Base-by-base conservation (phyloP, 2,797 vertebrate genomes). In the Peromyscus attwateri region DNA sequence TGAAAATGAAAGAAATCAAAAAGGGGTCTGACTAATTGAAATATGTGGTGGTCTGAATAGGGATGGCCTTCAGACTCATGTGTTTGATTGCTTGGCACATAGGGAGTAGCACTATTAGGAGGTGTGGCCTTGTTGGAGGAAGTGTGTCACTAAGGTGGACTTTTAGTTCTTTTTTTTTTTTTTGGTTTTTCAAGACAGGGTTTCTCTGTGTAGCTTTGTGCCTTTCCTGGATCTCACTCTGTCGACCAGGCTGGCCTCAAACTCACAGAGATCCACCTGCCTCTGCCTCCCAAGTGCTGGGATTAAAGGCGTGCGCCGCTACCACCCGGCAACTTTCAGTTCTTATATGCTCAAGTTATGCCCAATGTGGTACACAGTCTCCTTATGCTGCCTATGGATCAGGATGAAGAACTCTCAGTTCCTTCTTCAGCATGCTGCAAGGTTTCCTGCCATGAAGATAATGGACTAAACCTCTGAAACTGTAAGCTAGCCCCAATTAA, bases 1-100 rank as follows among this genome's bases (percentile, higher is more conserved):
- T 66, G 83, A 89, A 84, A 94, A 25, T 60, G 87, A 83, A 43
- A 13, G 17, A 92, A 87, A 43, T 43, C 14, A 92, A 96, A 92
- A 57, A 57, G 57, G 92, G 19, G 83, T n/a, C 17, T 40, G 40
- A 40, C 40, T n/a, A 60, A 82, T 6, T 73, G 70, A 71, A 37
- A 71, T 17, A 34, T 19, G 13, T 16, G 34, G 70, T 71, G 70
- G n/a, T 37, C 21, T 71, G 70, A 37, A 37, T 37, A 73, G n/a
- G n/a, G 9, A 73, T 73, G 70, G 4, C 70, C n/a, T 73, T 9
- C n/a, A 25, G n/a, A 40, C 70, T 73, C 70, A 37, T 40, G 70
- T 73, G 70, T 73, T 73, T 73, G 70, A 73, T 40, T 73, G 9
- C 37, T 40, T 73, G 19, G 37, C 1, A 21, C 70, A 73, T 2